Percentiles rank a stretch among this genome's conserved stretches.
phyloP scores from a whole-genome alignment of 2,113 vertebrate genomes.

The Macrotis lagotis region DNA sequence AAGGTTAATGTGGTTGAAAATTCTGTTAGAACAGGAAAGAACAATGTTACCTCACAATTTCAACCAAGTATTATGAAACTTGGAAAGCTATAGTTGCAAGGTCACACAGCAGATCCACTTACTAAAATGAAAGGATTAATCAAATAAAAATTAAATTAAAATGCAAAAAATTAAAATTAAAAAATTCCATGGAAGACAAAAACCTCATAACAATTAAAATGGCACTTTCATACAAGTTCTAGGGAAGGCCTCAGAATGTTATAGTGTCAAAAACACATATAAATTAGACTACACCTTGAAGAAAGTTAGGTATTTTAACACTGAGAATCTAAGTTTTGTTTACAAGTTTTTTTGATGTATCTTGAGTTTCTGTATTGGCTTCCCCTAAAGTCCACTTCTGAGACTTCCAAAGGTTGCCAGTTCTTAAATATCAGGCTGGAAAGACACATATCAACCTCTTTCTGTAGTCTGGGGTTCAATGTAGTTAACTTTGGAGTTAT shows the following conservation, averaged over 20 bases:
- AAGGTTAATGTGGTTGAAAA: constrained; percentile 60
- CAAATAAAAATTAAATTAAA: no score
- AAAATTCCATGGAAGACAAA: background rate
- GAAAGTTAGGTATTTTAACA: background rate
- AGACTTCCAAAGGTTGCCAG: background rate
- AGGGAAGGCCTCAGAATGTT: background rate
- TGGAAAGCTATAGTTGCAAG: constrained; percentile 32
- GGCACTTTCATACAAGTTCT: constrained; percentile 14
- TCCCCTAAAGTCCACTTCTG: background rate
- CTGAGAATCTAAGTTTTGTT: background rate
- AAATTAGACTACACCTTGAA: background rate
- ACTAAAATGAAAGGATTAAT: constrained; percentile 18
- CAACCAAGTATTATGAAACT: constrained; percentile 30
- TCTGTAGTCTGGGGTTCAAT: background rate
- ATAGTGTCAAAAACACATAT: background rate
- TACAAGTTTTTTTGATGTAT: background rate
- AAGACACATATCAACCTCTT: background rate
- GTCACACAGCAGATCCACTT: constrained; percentile 26
- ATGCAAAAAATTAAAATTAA: background rate
- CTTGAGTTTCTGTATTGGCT: background rate
- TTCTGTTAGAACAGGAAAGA: constrained; percentile 5
- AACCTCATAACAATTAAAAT: no score
- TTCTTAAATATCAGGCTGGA: background rate
- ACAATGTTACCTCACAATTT: constrained; percentile 25
- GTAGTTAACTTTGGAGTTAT: background rate